phyloP scores from a whole-genome alignment of 2,888 invertebrate species.

The Pristionchus fissidentatus region DNA sequence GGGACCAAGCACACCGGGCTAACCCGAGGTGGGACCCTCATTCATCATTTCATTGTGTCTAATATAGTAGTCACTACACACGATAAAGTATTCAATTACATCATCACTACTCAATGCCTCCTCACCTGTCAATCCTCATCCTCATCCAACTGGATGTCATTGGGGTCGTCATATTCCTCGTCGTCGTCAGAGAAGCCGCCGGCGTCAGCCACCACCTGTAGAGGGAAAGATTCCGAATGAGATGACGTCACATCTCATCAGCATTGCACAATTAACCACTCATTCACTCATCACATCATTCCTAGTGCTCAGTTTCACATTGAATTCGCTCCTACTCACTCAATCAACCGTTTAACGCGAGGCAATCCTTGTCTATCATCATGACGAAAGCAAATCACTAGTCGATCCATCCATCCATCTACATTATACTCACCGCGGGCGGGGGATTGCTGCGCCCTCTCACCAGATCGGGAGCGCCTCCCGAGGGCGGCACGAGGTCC shows the following conservation, averaged over 20 bases:
- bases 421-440: slow-evolving; percentile 47
- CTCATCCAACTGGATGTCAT: slow-evolving; percentile 70
- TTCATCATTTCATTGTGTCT: neutral
- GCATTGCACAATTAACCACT: neutral
- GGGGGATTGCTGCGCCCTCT: neutral
- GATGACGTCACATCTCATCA: neutral
- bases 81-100: too few relatives aligned
- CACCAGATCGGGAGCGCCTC: slow-evolving; percentile 44
- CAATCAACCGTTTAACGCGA: neutral
- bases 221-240: neutral
- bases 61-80: neutral
- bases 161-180: slow-evolving; percentile 67
- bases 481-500: slow-evolving; percentile 49
- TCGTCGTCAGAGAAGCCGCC: slow-evolving; percentile 60
- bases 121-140: slow-evolving; percentile 68
- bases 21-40: neutral
- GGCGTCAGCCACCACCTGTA: slow-evolving; percentile 53
- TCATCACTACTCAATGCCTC: neutral
- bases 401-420: neutral
- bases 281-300: neutral
- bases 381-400: neutral
- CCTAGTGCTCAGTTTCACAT: too few relatives aligned
- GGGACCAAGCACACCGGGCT: neutral
- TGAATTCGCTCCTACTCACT: neutral
- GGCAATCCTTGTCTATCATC: neutral